Conservation (phyloP, 1,140 invertebrate species). For the Saccostrea glomerata region DNA sequence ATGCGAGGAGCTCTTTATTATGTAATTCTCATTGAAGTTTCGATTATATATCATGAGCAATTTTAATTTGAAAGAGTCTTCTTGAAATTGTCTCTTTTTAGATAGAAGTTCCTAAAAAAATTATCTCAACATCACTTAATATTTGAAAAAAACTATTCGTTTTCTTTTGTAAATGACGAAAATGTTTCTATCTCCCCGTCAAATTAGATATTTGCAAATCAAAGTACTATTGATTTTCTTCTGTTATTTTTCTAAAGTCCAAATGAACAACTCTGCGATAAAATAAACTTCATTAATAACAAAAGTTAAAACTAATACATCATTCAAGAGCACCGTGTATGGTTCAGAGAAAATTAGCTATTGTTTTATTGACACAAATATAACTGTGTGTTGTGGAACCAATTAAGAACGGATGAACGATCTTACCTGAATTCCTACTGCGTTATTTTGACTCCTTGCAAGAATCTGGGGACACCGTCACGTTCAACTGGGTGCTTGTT, state of each 20-base stretch:
- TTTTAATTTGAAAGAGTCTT: slow-evolving; percentile 9
- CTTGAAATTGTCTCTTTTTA: not conserved
- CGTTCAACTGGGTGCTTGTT: not conserved
- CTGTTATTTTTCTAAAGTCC: not conserved
- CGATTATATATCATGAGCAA: slow-evolving; percentile 24
- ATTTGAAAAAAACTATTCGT: not conserved
- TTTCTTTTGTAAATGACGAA: not conserved
- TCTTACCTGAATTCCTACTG: not conserved
- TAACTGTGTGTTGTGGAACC: not conserved
- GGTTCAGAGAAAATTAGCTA: slow-evolving; percentile 5
- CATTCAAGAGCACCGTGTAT: not conserved
- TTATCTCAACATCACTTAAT: not conserved
- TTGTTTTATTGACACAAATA: not conserved
- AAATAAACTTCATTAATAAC: not conserved
- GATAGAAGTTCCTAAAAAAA: not conserved
- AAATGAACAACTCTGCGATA: not conserved
- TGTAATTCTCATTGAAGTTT: not conserved
- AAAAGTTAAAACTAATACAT: not conserved
- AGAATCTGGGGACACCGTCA: not conserved
- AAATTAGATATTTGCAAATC: not conserved
- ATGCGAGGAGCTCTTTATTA: not conserved
- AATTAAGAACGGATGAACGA: not conserved
- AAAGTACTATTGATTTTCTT: not conserved
- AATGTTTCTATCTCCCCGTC: not conserved
- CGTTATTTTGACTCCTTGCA: not conserved